Conservation (phyloP, 2,888 invertebrate species). For the Cosmia pyralina region DNA sequence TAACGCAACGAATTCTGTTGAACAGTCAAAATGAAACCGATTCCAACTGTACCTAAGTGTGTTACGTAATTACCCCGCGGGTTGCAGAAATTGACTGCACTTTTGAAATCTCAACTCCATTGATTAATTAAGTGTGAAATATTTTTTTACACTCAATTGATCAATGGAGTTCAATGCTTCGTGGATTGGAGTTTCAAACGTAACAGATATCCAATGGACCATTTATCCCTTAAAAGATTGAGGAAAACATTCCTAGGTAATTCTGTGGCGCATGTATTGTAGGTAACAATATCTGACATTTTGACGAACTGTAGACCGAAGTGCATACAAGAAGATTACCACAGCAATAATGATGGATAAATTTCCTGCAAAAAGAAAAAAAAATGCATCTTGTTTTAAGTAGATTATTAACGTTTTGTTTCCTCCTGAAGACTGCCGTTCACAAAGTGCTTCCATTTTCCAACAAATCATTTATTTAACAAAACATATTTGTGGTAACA, state of each 20-base stretch:
- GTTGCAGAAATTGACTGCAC: too few species aligned
- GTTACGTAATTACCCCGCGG: too few species aligned
- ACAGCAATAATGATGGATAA: neutral
- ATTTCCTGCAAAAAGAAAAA: neutral
- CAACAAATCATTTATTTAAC: neutral
- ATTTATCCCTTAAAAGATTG: slow-evolving; percentile 28
- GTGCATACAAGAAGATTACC: neutral
- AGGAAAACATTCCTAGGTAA: slow-evolving; percentile 17
- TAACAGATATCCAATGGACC: slow-evolving; percentile 7
- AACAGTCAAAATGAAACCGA: too few species aligned
- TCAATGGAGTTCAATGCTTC: neutral
- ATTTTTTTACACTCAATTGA: too few species aligned
- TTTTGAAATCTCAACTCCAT: slow-evolving; percentile 8
- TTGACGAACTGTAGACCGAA: slow-evolving; percentile 2
- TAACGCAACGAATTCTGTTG: too few species aligned
- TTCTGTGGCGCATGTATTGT: neutral
- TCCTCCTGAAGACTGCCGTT: too few species aligned
- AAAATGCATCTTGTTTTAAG: neutral
- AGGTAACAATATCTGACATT: neutral
- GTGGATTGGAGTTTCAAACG: neutral
- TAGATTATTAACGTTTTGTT: too few species aligned
- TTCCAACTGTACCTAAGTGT: too few species aligned
- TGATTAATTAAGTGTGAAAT: slow-evolving; percentile 11
- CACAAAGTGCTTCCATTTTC: neutral
- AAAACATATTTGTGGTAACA: neutral